phyloP scores from a whole-genome alignment of 2,797 vertebrate genomes.

The Graptemys geographica region DNA sequence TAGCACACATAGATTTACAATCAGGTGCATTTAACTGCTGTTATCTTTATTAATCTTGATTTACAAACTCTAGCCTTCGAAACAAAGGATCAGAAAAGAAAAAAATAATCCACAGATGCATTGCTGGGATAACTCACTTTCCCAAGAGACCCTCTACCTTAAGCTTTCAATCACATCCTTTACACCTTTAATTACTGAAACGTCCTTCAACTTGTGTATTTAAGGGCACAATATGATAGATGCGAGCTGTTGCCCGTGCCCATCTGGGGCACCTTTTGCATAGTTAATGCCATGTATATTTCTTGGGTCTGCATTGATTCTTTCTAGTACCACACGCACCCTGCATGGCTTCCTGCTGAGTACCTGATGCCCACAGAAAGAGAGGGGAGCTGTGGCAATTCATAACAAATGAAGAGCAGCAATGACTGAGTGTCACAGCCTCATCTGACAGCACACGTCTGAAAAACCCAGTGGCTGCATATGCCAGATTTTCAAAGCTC shows the following conservation, averaged over 20 bases:
- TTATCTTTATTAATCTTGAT: conserved; percentile 78
- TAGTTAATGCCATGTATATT: rapidly evolving
- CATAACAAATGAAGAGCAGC: background rate
- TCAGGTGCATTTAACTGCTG: conserved; percentile 60
- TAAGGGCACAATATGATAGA: conserved; percentile 43
- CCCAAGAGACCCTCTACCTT: background rate
- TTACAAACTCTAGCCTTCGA: conserved; percentile 74
- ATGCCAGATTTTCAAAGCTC: background rate
- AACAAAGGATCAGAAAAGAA: conserved; percentile 54
- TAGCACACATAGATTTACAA: conserved; percentile 75
- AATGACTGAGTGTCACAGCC: background rate
- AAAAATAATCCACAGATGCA: conserved; percentile 25
- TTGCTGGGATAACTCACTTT: conserved; percentile 50
- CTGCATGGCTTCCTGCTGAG: background rate
- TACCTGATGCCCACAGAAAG: background rate
- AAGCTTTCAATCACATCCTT: conserved; percentile 59
- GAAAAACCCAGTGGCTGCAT: background rate
- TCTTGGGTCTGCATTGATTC: background rate
- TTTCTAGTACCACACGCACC: background rate
- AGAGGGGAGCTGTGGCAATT: background rate
- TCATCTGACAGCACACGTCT: background rate
- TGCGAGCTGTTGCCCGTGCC: conserved; percentile 32
- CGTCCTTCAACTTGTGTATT: conserved; percentile 61
- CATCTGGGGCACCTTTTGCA: conserved; percentile 1
- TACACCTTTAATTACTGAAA: conserved; percentile 54